Conservation (phyloP, 2,113 vertebrate species). For the Oriolus oriolus region DNA sequence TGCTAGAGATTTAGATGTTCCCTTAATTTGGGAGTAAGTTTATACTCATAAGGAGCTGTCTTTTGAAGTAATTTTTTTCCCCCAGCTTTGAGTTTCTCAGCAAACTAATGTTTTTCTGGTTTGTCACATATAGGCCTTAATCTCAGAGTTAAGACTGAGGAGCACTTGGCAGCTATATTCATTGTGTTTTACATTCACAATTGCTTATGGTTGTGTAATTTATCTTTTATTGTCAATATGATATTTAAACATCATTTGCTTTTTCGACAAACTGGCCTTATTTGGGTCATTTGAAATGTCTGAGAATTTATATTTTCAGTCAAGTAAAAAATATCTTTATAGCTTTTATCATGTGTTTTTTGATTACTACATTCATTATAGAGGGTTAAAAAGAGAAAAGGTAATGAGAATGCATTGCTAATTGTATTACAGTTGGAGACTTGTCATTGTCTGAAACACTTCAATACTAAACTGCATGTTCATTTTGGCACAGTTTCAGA, state of each 20-base stretch:
- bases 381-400: background rate
- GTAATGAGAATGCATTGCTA: background rate
- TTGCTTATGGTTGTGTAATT: background rate
- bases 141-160: background rate
- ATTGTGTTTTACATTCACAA: background rate
- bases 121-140: background rate
- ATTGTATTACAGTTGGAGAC: background rate
- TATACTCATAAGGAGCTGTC: background rate
- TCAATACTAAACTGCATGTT: background rate
- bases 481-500: background rate
- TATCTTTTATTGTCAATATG: background rate
- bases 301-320: background rate
- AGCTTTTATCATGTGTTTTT: background rate
- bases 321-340: background rate
- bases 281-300: background rate
- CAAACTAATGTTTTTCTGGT: background rate
- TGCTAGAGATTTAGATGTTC: background rate
- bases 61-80: background rate
- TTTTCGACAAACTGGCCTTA: background rate
- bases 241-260: background rate
- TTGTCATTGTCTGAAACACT: background rate
- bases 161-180: background rate
- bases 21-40: background rate
- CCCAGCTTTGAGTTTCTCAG: background rate
- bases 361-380: background rate